Conservation (phyloP, 1,140 invertebrate genomes). For the Platyura marginata region DNA sequence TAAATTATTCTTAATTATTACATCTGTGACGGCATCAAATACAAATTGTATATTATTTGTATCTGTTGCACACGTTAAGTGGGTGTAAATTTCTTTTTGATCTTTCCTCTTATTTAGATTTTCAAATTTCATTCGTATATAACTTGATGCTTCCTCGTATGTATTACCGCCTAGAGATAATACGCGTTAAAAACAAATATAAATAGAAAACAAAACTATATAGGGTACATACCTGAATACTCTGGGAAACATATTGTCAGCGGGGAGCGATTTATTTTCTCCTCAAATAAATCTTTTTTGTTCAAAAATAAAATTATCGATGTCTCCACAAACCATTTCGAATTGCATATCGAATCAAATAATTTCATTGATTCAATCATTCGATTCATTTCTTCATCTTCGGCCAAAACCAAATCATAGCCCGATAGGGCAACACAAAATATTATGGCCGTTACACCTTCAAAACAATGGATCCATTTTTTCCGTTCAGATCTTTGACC, state of each 20-base stretch:
- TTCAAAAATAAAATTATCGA: constrained; percentile 96
- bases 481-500: constrained; percentile 88
- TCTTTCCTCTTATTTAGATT: constrained; percentile 69
- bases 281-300: constrained; percentile 93
- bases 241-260: constrained; percentile 89
- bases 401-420: constrained; percentile 89
- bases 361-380: constrained; percentile 90
- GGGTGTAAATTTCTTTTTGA: constrained; percentile 81
- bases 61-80: constrained; percentile 84
- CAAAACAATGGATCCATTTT: constrained; percentile 97
- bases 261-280: constrained; percentile 80
- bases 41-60: constrained; percentile 85
- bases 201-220: constrained; percentile 3
- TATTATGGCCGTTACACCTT: constrained; percentile 88
- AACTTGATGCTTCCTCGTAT: constrained; percentile 71
- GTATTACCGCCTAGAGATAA: constrained; percentile 50
- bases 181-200: background rate
- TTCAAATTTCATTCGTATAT: constrained; percentile 81
- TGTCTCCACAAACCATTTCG: constrained; percentile 95
- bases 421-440: constrained; percentile 89
- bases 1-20: constrained; percentile 85
- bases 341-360: constrained; percentile 94
- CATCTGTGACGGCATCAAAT: constrained; percentile 81
- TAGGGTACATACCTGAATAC: constrained; percentile 49
- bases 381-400: constrained; percentile 86